Conservation (phyloP, 2,797 vertebrate genomes). For the Centropyge bicolor region DNA sequence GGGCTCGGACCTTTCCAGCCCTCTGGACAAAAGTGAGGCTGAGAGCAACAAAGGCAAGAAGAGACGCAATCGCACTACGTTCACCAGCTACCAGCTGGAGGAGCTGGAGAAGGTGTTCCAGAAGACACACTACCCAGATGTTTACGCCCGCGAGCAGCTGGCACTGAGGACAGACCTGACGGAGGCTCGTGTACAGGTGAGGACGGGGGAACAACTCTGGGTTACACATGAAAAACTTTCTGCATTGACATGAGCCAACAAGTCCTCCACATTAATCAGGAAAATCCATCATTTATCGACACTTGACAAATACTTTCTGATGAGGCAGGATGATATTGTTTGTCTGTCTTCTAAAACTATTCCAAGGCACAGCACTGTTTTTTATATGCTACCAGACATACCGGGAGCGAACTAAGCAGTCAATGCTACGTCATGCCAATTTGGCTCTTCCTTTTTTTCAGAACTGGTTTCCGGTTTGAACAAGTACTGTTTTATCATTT, state of each 20-base stretch:
- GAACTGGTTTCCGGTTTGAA: too few species aligned
- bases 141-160: slow-evolving; percentile 96
- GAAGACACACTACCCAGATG: slow-evolving; percentile 97
- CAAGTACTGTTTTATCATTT: too few species aligned
- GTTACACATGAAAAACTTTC: neutral
- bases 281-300: neutral
- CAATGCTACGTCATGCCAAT: too few species aligned
- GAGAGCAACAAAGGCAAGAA: slow-evolving; percentile 99
- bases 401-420: too few species aligned
- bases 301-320: neutral
- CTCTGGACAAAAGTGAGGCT: slow-evolving; percentile 92
- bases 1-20: slow-evolving; percentile 89
- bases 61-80: slow-evolving; percentile 94
- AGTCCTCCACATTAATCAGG: neutral
- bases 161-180: slow-evolving; percentile 97
- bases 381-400: too few species aligned
- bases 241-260: slow-evolving; percentile 1
- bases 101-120: slow-evolving; percentile 98
- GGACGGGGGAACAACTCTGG: neutral
- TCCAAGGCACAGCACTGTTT: neutral
- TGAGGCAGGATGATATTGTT: neutral
- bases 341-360: neutral
- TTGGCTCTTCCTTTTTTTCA: too few species aligned
- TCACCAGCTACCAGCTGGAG: slow-evolving; percentile 97
- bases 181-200: slow-evolving; percentile 95